These are phyloP conservation scores for Drosophila quinaria DNA, from an alignment of 2,888 invertebrate genomes.

Conservation along the genomic window DNA sequence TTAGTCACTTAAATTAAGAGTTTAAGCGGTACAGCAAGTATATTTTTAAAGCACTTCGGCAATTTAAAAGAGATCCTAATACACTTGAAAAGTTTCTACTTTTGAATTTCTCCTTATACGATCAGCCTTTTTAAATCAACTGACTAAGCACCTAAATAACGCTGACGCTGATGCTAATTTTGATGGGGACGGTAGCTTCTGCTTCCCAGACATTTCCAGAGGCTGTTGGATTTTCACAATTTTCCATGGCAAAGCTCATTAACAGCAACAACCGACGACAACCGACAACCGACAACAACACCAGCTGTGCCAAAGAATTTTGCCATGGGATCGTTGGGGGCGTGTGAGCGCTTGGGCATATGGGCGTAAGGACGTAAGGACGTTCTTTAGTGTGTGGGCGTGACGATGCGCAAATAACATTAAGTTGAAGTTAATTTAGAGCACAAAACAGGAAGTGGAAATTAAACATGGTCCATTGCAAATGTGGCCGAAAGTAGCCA, in stretches of 20 bases:
- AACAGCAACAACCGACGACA: constrained; percentile 18
- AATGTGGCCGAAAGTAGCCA: constrained; percentile 29
- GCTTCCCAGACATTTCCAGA: constrained; percentile 11
- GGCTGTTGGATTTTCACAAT: constrained; percentile 35
- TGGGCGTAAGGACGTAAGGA: constrained; percentile 18
- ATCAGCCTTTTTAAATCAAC: constrained; percentile 7
- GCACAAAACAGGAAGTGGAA: constrained; percentile 26
- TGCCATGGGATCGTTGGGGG: constrained; percentile 1
- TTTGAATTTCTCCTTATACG: background rate
- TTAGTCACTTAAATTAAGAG: too few relatives aligned
- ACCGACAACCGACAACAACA: constrained; percentile 10
- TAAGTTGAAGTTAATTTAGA: constrained; percentile 32
- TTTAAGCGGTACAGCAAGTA: too few relatives aligned
- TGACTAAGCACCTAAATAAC: constrained; percentile 14
- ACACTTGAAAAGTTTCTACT: constrained; percentile 1
- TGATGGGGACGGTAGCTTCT: background rate
- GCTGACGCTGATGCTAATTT: constrained; percentile 10
- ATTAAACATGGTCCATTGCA: constrained; percentile 22
- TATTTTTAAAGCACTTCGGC: too few relatives aligned
- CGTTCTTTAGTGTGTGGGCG: constrained; percentile 33
- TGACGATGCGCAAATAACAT: constrained; percentile 32
- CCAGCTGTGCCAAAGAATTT: constrained; percentile 26
- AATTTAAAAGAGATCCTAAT: too few relatives aligned
- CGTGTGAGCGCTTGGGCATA: constrained; percentile 2
- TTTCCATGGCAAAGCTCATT: constrained; percentile 39